These are phyloP conservation scores for Spodoptera exigua DNA, from an alignment of 2,888 invertebrate genomes.

Conservation along the genomic window DNA sequence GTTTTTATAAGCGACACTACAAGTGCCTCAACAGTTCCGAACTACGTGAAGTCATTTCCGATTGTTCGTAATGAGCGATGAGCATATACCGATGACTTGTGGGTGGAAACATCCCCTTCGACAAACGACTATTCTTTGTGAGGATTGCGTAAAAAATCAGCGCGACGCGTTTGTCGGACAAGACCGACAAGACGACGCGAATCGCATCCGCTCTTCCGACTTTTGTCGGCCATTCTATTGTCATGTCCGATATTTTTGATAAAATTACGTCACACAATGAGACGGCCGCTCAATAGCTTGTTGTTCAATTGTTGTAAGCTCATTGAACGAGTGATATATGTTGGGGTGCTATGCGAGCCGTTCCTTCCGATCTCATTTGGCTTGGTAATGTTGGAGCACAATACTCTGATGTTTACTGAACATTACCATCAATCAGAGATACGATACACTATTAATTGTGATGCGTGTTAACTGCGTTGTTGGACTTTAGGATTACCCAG, in stretches of 20 bases:
- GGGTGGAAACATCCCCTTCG: slow-evolving; percentile 89
- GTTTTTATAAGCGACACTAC: slow-evolving; percentile 67
- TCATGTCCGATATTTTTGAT: slow-evolving; percentile 87
- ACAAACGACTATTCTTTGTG: slow-evolving; percentile 77
- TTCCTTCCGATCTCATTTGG: slow-evolving; percentile 83
- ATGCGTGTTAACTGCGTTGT: slow-evolving; percentile 47
- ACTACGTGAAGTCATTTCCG: slow-evolving; percentile 83
- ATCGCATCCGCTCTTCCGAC: slow-evolving; percentile 89
- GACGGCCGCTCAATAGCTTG: slow-evolving; percentile 80
- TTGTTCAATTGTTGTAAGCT: slow-evolving; percentile 86
- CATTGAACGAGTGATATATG: slow-evolving; percentile 87
- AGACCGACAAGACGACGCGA: slow-evolving; percentile 80
- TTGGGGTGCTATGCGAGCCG: slow-evolving; percentile 67
- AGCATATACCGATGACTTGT: slow-evolving; percentile 80
- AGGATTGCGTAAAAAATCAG: slow-evolving; percentile 82
- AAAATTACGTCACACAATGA: slow-evolving; percentile 87
- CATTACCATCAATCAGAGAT: slow-evolving; percentile 67
- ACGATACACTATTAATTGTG: slow-evolving; percentile 54
- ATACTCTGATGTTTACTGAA: slow-evolving; percentile 75
- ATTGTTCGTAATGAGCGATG: slow-evolving; percentile 86
- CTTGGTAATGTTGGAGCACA: slow-evolving; percentile 76
- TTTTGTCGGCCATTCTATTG: slow-evolving; percentile 85
- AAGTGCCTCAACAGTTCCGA: slow-evolving; percentile 83
- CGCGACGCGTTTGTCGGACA: slow-evolving; percentile 78
- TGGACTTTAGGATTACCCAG: slow-evolving; percentile 30